Base-by-base conservation (phyloP, 2,113 vertebrate genomes). In the Hippolais icterina region DNA sequence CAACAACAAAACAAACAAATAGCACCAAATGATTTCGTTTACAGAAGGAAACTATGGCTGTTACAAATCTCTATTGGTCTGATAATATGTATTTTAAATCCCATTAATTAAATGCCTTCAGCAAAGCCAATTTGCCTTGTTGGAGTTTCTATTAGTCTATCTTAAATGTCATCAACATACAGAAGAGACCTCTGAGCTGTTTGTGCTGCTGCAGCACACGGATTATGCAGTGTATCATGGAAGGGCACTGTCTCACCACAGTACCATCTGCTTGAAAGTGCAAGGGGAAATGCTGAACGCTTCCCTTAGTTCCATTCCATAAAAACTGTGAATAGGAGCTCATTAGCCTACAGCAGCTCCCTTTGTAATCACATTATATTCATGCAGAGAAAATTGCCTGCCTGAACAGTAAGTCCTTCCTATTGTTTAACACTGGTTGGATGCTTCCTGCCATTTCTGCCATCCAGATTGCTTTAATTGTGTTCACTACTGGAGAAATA, bases 291-390 rank as follows among this genome's bases (percentile, higher is more conserved):
- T 56, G 54, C 69, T 71, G 80, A 95, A 49, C 39, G 9, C 11
- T 94, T 93, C 71, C 49, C 83, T 56, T 50, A 91, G 44, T 76
- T 94, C 87, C 60, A 74, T 93, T 50, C 71, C 56, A 68, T 94
- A 88, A 95, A 93, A 93, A 47, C 59, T 52, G 42, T 54, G 81
- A 95, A 72, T 87, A 83, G 75, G 27, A 96, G 24, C 63, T 96
- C 93, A 93, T 97, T 96, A 97, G 91, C 87, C 75, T 91, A 70
- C 93, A 95, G 94, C 96, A 96, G 70, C 64, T 94, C 75, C 77
- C 52, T 61, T 56, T 97, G 95, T 97, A 97, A 97, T 93, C 91
- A 90, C 83, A 93, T 93, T 85, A 91, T 77, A 89, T 86, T 96
- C 96, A 95, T 71, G 80, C 92, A 93, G 96, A 95, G 95, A 96